A percentile compares a stretch with the other conserved stretches of the same genome.
These are phyloP conservation scores for Thereuonema tuberculata DNA, from an alignment of 1,140 invertebrate genomes.

Conservation along the genomic window DNA sequence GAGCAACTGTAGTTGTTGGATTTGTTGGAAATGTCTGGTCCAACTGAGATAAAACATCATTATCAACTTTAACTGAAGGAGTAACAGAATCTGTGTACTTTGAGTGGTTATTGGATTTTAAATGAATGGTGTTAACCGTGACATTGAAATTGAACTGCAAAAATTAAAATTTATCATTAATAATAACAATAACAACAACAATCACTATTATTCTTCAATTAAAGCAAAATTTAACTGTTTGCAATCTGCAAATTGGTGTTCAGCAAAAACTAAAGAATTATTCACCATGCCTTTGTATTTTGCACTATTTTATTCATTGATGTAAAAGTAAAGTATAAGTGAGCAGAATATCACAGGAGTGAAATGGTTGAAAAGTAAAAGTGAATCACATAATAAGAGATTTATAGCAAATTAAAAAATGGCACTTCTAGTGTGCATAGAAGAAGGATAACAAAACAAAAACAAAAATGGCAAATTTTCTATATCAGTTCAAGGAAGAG, in stretches of 20 bases:
- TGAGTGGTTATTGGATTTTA: neutral
- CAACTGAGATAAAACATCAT: neutral
- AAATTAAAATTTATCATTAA: neutral
- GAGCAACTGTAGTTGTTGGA: neutral
- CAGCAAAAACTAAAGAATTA: neutral
- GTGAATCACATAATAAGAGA: too few relatives aligned
- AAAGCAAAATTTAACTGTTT: neutral
- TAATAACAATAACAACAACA: neutral
- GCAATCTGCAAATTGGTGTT: neutral
- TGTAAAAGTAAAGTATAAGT: neutral
- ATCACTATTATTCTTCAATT: neutral
- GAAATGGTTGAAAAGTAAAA: too few relatives aligned
- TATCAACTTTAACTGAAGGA: neutral
- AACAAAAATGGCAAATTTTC: too few relatives aligned
- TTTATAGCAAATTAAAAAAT: too few relatives aligned
- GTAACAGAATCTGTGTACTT: neutral
- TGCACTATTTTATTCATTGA: neutral
- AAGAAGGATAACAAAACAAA: too few relatives aligned
- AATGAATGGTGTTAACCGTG: neutral
- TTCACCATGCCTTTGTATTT: neutral
- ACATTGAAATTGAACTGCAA: neutral
- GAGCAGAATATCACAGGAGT: too few relatives aligned
- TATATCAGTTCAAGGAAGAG: too few relatives aligned
- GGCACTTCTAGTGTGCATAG: too few relatives aligned
- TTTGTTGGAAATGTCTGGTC: neutral